Percentiles rank a stretch among this genome's conserved stretches.
phyloP scores from a whole-genome alignment of 2,888 invertebrate species.

The Omphaloscelis lunosa region DNA sequence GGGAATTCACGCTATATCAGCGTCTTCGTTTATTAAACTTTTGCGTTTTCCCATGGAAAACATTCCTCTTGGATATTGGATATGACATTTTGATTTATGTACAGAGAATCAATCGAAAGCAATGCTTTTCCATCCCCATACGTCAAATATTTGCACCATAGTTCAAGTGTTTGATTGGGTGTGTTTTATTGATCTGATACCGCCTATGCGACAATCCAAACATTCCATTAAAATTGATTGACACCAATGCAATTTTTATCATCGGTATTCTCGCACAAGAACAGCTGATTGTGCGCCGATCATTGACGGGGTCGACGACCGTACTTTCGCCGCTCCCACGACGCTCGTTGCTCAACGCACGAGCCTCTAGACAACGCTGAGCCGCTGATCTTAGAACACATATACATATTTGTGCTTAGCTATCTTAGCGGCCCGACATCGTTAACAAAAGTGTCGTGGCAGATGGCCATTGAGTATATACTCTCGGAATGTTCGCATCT shows the following conservation, averaged over 20 bases:
- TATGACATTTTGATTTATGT: constrained; percentile 5
- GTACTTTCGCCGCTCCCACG: constrained; percentile 90
- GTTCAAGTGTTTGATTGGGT: constrained; percentile 1
- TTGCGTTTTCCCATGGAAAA: constrained; percentile 28
- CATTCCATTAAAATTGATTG: constrained; percentile 67
- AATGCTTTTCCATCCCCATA: constrained; percentile 9
- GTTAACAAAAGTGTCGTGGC: constrained; percentile 40
- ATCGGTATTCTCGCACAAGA: constrained; percentile 79
- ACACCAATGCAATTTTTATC: constrained; percentile 72
- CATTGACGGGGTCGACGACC: constrained; percentile 85
- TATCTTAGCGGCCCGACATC: constrained; percentile 62
- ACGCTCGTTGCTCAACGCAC: constrained; percentile 82
- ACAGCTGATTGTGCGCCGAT: constrained; percentile 88
- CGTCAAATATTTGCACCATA: constrained; percentile 12
- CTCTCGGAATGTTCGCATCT: constrained; percentile 21
- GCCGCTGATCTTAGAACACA: constrained; percentile 47
- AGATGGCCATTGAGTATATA: constrained; percentile 3
- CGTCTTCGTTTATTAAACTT: constrained; percentile 25
- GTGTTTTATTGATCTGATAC: constrained; percentile 27
- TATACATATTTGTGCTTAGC: constrained; percentile 51
- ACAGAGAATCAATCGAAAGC: not conserved
- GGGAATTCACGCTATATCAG: constrained; percentile 30
- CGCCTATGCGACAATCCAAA: constrained; percentile 37
- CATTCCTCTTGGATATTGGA: constrained; percentile 25
- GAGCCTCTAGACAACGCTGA: constrained; percentile 76